These are phyloP conservation scores for Vanessa tameamea DNA, from an alignment of 1,140 invertebrate genomes.

Conservation along the genomic window DNA sequence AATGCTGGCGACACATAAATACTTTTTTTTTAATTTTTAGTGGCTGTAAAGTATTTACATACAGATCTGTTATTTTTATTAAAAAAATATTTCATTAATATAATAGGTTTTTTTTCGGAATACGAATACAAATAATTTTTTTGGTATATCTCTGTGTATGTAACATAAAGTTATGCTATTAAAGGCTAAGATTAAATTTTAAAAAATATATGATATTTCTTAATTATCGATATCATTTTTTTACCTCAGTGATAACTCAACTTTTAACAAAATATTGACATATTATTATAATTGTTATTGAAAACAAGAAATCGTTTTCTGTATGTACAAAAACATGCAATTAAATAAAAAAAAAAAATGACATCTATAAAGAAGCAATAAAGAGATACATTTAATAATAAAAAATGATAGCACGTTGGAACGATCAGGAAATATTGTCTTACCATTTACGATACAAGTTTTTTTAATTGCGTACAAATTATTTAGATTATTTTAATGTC, in stretches of 20 bases:
- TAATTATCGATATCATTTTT: too few relatives aligned
- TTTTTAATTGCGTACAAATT: constrained; percentile 7
- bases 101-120: too few relatives aligned
- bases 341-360: not conserved
- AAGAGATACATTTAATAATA: constrained; percentile 1
- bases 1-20: not conserved
- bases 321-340: not conserved
- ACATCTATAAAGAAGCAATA: constrained; percentile 7
- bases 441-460: constrained; percentile 7
- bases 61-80: too few relatives aligned
- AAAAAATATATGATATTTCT: too few relatives aligned
- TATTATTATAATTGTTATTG: not conserved
- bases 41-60: not conserved
- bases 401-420: not conserved
- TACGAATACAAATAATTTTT: too few relatives aligned
- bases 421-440: not conserved
- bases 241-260: not conserved
- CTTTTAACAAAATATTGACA: not conserved
- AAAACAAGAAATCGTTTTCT: not conserved
- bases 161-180: too few relatives aligned
- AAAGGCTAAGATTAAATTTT: too few relatives aligned
- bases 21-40: too few relatives aligned
- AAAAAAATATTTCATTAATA: too few relatives aligned
- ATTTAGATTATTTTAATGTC: constrained; percentile 11
- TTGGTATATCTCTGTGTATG: too few relatives aligned